These are phyloP conservation scores for Diorhabda elongata DNA, from an alignment of 1,140 invertebrate genomes.

Conservation along the genomic window DNA sequence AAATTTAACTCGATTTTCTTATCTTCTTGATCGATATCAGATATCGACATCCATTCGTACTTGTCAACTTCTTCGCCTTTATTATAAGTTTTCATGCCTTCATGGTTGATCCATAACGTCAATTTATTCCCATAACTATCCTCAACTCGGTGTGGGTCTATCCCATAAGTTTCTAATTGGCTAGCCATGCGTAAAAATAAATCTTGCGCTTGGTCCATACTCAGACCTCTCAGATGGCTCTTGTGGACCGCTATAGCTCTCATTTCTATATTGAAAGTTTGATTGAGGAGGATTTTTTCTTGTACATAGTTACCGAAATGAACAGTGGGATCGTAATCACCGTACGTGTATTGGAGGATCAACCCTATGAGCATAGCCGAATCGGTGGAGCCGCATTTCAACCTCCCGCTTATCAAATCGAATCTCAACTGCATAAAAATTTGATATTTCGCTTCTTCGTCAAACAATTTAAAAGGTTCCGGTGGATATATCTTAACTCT, in stretches of 20 bases:
- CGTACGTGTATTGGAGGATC: conserved; percentile 22
- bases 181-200: conserved; percentile 24
- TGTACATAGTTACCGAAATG: conserved; percentile 20
- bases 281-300: conserved; percentile 19
- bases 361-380: conserved; percentile 21
- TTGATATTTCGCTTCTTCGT: conserved; percentile 10
- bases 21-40: conserved; percentile 22
- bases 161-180: conserved; percentile 25
- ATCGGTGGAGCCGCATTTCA: conserved; percentile 22
- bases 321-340: conserved; percentile 16
- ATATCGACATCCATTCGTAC: conserved; percentile 17
- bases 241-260: conserved; percentile 26
- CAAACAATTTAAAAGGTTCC: conserved; percentile 24
- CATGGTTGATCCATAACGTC: conserved; percentile 26
- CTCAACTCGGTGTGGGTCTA: conserved; percentile 22
- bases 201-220: conserved; percentile 18
- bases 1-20: conserved; percentile 17
- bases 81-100: conserved; percentile 20
- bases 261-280: conserved; percentile 15
- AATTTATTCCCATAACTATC: conserved; percentile 13
- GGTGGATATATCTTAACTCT: conserved; percentile 27
- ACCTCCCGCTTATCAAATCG: conserved; percentile 22
- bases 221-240: conserved; percentile 18
- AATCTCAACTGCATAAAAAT: conserved; percentile 26
- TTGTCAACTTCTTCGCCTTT: conserved; percentile 9